Percentiles rank a stretch among this genome's conserved stretches.
These are phyloP conservation scores for Passer montanus DNA, from an alignment of 2,113 vertebrate species.

Conservation along the genomic window DNA sequence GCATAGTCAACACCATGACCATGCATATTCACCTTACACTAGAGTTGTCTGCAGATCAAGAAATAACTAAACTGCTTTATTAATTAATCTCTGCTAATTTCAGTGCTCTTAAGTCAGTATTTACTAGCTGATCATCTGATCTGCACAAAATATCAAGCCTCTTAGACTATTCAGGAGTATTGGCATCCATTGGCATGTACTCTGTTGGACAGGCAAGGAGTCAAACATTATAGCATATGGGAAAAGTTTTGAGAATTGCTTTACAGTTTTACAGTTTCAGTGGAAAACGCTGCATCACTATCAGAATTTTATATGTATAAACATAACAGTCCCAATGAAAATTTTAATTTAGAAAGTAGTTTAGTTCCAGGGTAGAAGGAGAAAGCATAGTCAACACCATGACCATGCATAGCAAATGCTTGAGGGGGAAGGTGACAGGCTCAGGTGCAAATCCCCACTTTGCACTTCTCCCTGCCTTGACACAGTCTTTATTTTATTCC, in stretches of 20 bases:
- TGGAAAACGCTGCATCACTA: neutral
- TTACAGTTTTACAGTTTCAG: neutral
- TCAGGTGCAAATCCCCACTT: neutral
- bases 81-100: neutral
- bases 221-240: neutral
- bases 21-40: too few species aligned
- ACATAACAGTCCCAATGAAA: neutral
- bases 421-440: neutral
- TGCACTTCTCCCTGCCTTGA: neutral
- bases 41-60: too few species aligned
- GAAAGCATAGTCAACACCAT: neutral
- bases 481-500: neutral
- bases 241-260: neutral
- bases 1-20: too few species aligned
- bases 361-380: neutral
- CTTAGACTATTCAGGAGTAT: neutral
- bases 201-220: neutral
- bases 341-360: neutral
- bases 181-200: neutral
- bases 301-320: neutral
- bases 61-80: too few species aligned
- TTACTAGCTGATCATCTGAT: neutral
- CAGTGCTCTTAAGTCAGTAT: neutral
- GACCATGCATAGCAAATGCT: neutral
- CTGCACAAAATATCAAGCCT: neutral